These are phyloP conservation scores for Eledone cirrhosa DNA, from an alignment of 2,888 invertebrate genomes.

Conservation along the genomic window DNA sequence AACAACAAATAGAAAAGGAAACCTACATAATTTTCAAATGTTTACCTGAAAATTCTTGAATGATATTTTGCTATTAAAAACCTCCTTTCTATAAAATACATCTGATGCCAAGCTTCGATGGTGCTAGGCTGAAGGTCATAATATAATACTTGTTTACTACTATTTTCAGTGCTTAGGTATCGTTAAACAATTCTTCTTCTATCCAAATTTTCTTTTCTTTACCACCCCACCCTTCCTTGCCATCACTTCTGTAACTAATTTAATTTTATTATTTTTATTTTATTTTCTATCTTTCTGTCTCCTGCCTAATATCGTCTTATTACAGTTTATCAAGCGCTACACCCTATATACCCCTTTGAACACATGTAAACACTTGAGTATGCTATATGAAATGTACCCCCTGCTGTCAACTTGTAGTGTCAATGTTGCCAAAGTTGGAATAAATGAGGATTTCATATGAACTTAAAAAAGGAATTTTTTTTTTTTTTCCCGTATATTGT, in stretches of 20 bases:
- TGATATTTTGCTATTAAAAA: no score
- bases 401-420: background rate
- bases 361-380: no score
- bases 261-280: no score
- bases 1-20: no score
- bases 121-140: background rate
- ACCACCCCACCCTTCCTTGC: no score
- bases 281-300: no score
- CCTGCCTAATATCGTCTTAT: no score
- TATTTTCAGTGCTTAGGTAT: background rate
- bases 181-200: background rate
- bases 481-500: background rate
- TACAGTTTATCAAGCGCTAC: no score
- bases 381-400: no score
- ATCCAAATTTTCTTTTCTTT: background rate
- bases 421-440: slow-evolving; percentile 1
- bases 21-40: no score
- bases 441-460: background rate
- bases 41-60: background rate
- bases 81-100: background rate
- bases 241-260: no score
- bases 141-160: background rate
- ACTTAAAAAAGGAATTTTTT: background rate
- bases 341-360: no score
- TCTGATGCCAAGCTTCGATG: background rate